These are phyloP conservation scores for Diadegma fenestrale DNA, from an alignment of 2,888 invertebrate genomes.

Conservation along the genomic window DNA sequence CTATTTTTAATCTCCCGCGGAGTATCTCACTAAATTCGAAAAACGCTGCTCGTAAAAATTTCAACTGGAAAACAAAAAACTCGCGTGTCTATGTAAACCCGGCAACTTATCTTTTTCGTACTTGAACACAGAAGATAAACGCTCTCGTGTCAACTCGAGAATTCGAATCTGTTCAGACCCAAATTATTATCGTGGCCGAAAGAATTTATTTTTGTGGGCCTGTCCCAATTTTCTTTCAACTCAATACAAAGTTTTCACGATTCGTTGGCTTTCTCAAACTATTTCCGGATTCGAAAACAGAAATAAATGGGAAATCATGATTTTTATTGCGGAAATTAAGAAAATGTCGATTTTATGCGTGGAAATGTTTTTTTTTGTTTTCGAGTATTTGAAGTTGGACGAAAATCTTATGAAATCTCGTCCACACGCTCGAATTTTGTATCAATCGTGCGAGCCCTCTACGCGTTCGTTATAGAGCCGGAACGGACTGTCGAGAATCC, in stretches of 20 bases:
- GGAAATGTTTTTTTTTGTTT: no score
- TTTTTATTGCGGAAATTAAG: no score
- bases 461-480: not conserved
- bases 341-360: no score
- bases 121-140: not conserved
- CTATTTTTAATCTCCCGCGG: not conserved
- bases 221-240: not conserved
- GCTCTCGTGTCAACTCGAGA: not conserved
- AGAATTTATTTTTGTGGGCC: not conserved
- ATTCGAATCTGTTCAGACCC: not conserved
- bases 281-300: not conserved
- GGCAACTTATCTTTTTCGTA: not conserved
- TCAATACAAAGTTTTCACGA: not conserved
- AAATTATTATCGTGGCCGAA: not conserved
- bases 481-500: conserved; percentile 4
- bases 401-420: not conserved
- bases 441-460: not conserved
- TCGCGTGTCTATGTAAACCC: not conserved
- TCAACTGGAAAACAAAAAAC: not conserved
- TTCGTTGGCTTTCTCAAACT: not conserved
- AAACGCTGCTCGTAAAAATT: not conserved
- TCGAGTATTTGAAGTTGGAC: no score
- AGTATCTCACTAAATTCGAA: not conserved
- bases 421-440: not conserved
- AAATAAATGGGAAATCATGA: no score